These are phyloP conservation scores for Diploscapter pachys DNA, from an alignment of 1,140 invertebrate species.

Conservation along the genomic window DNA sequence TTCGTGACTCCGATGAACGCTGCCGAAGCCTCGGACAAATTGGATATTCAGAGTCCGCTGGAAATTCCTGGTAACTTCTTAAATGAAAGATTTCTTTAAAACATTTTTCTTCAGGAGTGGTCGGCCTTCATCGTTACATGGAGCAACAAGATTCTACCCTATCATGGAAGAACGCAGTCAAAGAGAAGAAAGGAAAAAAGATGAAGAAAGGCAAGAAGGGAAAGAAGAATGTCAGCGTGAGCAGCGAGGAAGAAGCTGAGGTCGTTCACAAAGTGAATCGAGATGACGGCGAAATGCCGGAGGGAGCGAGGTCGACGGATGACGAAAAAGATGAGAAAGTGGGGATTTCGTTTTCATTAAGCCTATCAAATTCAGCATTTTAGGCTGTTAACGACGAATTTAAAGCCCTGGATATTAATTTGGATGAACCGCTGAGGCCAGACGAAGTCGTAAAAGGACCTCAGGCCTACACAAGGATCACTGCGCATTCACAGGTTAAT, in stretches of 20 bases:
- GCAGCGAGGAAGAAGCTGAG: constrained; percentile 56
- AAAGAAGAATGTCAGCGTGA: constrained; percentile 47
- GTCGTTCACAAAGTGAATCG: constrained; percentile 48
- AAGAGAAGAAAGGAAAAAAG: constrained; percentile 60
- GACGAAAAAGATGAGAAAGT: constrained; percentile 69
- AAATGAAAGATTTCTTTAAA: constrained; percentile 32
- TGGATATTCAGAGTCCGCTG: constrained; percentile 77
- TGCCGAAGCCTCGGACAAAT: constrained; percentile 16
- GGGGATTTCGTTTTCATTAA: background rate
- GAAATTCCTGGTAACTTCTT: constrained; percentile 71
- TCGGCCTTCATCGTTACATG: constrained; percentile 53
- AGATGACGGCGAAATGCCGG: constrained; percentile 82
- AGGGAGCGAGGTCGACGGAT: constrained; percentile 81
- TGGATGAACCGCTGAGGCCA: constrained; percentile 78
- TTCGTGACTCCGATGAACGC: constrained; percentile 30
- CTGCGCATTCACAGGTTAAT: too few relatives aligned
- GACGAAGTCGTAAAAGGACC: constrained; percentile 71
- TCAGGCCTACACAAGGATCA: constrained; percentile 64
- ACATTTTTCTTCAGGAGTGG: constrained; percentile 43
- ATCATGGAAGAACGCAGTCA: constrained; percentile 62
- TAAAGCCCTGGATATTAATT: constrained; percentile 85
- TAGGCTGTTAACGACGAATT: constrained; percentile 74
- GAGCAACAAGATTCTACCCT: constrained; percentile 56
- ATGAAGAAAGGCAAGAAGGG: constrained; percentile 26
- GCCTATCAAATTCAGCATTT: background rate